Conservation (phyloP, 2,888 invertebrate species). For the Chloroclystis v-ata region DNA sequence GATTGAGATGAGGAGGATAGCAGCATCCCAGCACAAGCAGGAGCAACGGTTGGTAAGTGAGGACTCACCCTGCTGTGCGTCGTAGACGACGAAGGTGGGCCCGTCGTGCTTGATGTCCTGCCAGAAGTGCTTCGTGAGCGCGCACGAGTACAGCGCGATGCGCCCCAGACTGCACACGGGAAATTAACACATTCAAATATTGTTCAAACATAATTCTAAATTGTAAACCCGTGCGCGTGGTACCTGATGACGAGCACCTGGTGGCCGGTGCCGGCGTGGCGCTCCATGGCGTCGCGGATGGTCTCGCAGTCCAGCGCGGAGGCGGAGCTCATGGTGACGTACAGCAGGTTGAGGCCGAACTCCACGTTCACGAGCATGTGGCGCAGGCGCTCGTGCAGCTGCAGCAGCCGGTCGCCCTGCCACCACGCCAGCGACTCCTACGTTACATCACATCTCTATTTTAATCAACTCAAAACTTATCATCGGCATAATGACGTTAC, state of each 20-base stretch:
- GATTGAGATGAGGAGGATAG: too few relatives aligned
- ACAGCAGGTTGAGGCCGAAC: constrained; percentile 78
- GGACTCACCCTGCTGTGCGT: constrained; percentile 6
- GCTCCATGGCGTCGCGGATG: constrained; percentile 59
- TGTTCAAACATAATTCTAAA: background rate
- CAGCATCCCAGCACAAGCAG: too few relatives aligned
- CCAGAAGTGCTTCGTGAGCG: constrained; percentile 47
- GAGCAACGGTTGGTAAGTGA: background rate
- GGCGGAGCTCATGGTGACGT: constrained; percentile 77
- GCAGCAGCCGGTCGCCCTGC: constrained; percentile 38
- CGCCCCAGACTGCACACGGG: constrained; percentile 53
- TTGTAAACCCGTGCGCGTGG: too few relatives aligned
- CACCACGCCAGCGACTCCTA: constrained; percentile 28
- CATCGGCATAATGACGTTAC: too few relatives aligned
- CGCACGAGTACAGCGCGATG: constrained; percentile 44
- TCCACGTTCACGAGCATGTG: constrained; percentile 62
- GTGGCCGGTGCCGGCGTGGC: constrained; percentile 41
- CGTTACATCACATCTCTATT: too few relatives aligned
- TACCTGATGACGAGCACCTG: constrained; percentile 53
- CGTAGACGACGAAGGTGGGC: constrained; percentile 43
- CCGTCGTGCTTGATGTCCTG: constrained; percentile 50
- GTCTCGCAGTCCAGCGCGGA: constrained; percentile 73
- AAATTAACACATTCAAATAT: background rate
- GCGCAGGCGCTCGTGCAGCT: constrained; percentile 47
- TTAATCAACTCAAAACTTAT: too few relatives aligned